These are phyloP conservation scores for Graphium colonna DNA, from an alignment of 2,888 invertebrate genomes.

Conservation along the genomic window DNA sequence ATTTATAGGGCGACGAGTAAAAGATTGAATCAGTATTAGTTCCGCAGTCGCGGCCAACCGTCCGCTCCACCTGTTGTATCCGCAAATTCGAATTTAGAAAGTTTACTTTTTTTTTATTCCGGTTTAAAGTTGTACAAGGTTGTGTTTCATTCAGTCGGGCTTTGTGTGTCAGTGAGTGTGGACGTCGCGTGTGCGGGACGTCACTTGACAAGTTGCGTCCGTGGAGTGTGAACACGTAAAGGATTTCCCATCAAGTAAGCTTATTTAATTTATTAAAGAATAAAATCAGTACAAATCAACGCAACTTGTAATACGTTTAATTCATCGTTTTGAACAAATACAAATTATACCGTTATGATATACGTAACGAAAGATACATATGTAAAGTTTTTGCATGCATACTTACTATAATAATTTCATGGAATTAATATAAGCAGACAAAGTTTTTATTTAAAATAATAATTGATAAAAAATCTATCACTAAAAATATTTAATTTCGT, in stretches of 20 bases:
- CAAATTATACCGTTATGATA: too few relatives aligned
- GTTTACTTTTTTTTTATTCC: slow-evolving; percentile 66
- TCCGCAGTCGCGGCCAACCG: slow-evolving; percentile 26
- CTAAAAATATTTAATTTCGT: too few relatives aligned
- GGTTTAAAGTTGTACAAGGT: slow-evolving; percentile 57
- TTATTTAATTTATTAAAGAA: slow-evolving; percentile 6
- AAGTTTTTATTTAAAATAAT: too few relatives aligned
- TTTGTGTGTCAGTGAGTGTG: slow-evolving; percentile 51
- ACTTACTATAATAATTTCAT: too few relatives aligned
- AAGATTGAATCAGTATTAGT: slow-evolving; percentile 11
- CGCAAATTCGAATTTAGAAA: slow-evolving; percentile 72
- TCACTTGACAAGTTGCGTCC: slow-evolving; percentile 33
- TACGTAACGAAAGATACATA: too few relatives aligned
- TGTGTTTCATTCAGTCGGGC: slow-evolving; percentile 55
- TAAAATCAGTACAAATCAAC: not conserved
- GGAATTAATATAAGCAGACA: too few relatives aligned
- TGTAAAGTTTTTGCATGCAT: too few relatives aligned
- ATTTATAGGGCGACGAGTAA: not conserved
- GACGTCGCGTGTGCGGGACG: slow-evolving; percentile 41
- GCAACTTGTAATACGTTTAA: too few relatives aligned
- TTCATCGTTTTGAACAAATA: too few relatives aligned
- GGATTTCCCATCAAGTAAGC: slow-evolving; percentile 35
- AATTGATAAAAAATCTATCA: too few relatives aligned
- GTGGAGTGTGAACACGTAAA: slow-evolving; percentile 33
- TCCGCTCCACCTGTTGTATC: slow-evolving; percentile 43